These are phyloP conservation scores for Chrysogorgia sp. DNA, from an alignment of 92 coral and sea anemone genomes.

Conservation along the genomic window DNA sequence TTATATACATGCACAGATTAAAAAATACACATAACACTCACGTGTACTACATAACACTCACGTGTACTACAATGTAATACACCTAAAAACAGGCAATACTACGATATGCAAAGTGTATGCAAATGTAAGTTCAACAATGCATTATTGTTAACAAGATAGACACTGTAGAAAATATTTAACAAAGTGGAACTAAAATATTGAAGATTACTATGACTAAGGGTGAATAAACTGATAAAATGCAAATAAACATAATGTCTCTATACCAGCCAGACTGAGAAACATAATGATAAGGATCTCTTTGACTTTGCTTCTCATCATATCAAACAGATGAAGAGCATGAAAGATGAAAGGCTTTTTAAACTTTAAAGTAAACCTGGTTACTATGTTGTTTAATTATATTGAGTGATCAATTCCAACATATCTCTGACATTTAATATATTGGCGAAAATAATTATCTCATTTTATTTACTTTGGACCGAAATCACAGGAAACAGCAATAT, in stretches of 20 bases:
- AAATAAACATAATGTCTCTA: not conserved
- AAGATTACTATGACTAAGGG: not conserved
- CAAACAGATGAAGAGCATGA: too few species aligned
- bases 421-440: not conserved
- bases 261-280: not conserved
- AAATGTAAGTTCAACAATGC: too few species aligned
- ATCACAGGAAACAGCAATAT: constrained; percentile 2
- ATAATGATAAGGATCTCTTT: not conserved
- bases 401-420: not conserved
- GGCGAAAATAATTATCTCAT: not conserved
- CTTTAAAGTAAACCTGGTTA: not conserved
- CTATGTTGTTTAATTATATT: not conserved
- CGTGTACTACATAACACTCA: too few species aligned
- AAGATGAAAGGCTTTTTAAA: not conserved
- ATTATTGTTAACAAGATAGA: too few species aligned
- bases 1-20: too few species aligned
- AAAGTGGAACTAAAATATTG: not conserved
- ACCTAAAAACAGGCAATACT: too few species aligned
- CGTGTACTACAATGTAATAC: too few species aligned
- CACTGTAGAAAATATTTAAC: not conserved
- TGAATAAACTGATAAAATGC: not conserved
- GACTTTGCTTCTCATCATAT: not conserved
- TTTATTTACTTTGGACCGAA: not conserved
- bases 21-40: too few species aligned
- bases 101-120: too few species aligned